Evolutionary conservation across 2,888 invertebrate species (phyloP).

Genomic region (Temnothorax unifasciatus): DNA sequence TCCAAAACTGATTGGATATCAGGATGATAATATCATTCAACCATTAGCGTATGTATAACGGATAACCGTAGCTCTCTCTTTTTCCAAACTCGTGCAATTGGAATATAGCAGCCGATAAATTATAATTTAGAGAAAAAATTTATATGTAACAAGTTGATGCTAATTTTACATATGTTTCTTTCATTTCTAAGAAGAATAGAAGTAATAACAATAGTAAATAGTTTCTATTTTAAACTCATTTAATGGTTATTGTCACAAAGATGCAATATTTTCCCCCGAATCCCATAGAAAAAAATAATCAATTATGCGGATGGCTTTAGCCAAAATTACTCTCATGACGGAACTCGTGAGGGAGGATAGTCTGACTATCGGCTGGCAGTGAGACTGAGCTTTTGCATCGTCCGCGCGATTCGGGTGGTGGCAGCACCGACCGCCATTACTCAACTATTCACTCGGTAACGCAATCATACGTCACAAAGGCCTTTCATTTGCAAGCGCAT

Average conservation of each 20-base stretch:
- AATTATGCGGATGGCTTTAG: conserved; percentile 9
- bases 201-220: not conserved
- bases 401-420: conserved; percentile 80
- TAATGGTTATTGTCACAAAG: not conserved
- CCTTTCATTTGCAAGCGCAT: conserved; percentile 87
- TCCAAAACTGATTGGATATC: conserved; percentile 25
- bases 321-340: conserved; percentile 51
- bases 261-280: not conserved
- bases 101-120: not conserved
- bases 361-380: conserved; percentile 74
- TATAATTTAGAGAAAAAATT: not conserved
- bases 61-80: not conserved
- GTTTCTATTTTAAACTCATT: not conserved
- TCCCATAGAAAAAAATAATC: conserved; percentile 1
- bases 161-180: not conserved
- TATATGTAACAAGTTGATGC: not conserved
- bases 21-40: conserved; percentile 12
- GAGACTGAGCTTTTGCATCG: conserved; percentile 77
- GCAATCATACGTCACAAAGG: conserved; percentile 87
- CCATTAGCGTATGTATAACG: not conserved
- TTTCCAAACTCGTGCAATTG: not conserved
- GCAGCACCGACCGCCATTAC: conserved; percentile 84
- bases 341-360: conserved; percentile 59
- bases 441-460: conserved; percentile 86
- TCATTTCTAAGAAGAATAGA: not conserved